phyloP scores from a whole-genome alignment of 1,140 invertebrate genomes.

The Drosophila rhopaloa region DNA sequence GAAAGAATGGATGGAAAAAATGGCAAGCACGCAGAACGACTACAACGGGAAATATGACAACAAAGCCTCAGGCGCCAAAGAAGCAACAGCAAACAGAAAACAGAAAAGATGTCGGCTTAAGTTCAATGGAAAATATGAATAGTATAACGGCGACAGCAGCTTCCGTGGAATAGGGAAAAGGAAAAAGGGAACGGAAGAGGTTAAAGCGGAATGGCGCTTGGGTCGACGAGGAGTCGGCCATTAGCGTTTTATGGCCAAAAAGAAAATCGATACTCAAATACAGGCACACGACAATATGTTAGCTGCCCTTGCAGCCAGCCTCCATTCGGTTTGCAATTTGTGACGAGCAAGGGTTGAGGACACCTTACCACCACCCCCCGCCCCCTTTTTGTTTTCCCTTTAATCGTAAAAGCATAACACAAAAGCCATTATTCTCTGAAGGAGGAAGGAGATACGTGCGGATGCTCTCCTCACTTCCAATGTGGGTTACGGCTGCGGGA shows the following conservation, averaged over 20 bases:
- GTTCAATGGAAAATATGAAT: constrained; percentile 76
- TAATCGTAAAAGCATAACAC: constrained; percentile 80
- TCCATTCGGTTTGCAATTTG: constrained; percentile 56
- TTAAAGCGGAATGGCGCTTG: constrained; percentile 13
- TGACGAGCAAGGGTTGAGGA: constrained; percentile 63
- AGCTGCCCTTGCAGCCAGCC: neutral
- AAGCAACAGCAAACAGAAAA: constrained; percentile 28
- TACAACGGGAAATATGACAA: constrained; percentile 74
- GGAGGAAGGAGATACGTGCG: constrained; percentile 10
- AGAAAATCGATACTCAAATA: constrained; percentile 65
- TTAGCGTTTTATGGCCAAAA: constrained; percentile 78
- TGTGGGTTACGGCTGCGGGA: too few species aligned
- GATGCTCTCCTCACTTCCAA: constrained; percentile 19
- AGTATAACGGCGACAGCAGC: constrained; percentile 69
- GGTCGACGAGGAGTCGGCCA: constrained; percentile 49
- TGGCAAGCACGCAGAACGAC: constrained; percentile 66
- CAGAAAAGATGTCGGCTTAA: constrained; percentile 59
- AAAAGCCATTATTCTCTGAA: constrained; percentile 67
- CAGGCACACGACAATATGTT: constrained; percentile 2
- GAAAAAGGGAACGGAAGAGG: constrained; percentile 4
- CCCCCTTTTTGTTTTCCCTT: constrained; percentile 51
- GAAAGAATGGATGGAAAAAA: constrained; percentile 61
- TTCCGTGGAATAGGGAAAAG: constrained; percentile 25
- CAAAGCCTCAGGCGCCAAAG: constrained; percentile 49
- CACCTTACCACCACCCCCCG: constrained; percentile 10